Conservation (phyloP, 1,140 invertebrate species). For the Lutraria rhynchaena region DNA sequence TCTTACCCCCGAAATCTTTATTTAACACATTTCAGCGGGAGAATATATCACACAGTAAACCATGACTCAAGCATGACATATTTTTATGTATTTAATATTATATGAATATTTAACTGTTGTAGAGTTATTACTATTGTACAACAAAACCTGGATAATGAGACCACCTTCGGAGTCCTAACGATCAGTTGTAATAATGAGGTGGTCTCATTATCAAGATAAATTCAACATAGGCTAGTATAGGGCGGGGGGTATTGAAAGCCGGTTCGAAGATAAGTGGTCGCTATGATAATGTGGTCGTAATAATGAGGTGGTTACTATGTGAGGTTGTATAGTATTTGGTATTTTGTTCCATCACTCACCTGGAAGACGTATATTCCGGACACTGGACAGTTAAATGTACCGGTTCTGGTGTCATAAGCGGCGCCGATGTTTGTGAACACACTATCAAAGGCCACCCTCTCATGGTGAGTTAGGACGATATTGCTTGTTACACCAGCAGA, state of each 20-base stretch:
- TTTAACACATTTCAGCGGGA: background rate
- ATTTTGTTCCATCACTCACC: background rate
- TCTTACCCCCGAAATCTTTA: no score
- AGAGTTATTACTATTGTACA: background rate
- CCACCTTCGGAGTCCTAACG: no score
- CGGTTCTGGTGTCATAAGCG: constrained; percentile 40
- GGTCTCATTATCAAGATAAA: no score
- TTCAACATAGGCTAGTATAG: background rate
- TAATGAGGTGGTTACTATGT: no score
- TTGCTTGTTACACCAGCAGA: constrained; percentile 18
- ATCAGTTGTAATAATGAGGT: no score
- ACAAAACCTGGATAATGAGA: no score
- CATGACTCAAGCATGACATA: background rate
- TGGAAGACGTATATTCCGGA: constrained; percentile 47
- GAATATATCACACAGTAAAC: background rate
- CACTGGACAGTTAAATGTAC: constrained; percentile 32
- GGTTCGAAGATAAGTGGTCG: no score
- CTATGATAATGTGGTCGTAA: no score
- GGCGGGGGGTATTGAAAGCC: no score
- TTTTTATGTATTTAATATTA: background rate
- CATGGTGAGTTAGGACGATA: background rate
- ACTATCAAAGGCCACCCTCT: constrained; percentile 26
- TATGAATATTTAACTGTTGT: background rate
- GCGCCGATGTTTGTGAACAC: constrained; percentile 31
- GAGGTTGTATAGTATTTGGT: no score